phyloP scores from a whole-genome alignment of 2,888 invertebrate species.

The Lottia gigantea region DNA sequence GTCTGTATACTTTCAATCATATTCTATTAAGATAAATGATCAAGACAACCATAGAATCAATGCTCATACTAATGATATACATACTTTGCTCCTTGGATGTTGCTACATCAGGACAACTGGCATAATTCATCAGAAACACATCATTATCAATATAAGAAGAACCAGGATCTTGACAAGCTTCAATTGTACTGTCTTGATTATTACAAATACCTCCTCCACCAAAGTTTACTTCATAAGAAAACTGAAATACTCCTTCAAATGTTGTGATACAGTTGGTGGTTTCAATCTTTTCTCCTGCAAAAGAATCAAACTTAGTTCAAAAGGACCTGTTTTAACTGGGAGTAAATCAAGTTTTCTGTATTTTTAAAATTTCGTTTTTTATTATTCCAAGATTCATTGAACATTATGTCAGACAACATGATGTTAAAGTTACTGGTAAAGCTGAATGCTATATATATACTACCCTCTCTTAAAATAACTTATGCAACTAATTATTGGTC shows the following conservation, averaged over 20 bases:
- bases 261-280: constrained; percentile 66
- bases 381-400: too few species aligned
- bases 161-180: constrained; percentile 94
- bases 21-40: too few species aligned
- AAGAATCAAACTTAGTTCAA: constrained; percentile 11
- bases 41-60: too few species aligned
- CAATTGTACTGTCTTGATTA: constrained; percentile 86
- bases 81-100: constrained; percentile 54
- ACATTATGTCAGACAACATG: too few species aligned
- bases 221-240: constrained; percentile 62
- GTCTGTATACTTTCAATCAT: too few species aligned
- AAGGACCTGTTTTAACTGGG: neutral
- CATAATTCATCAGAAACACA: constrained; percentile 94
- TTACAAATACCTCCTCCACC: constrained; percentile 75
- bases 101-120: constrained; percentile 75
- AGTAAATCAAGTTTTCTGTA: too few species aligned
- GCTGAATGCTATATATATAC: too few species aligned
- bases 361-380: too few species aligned
- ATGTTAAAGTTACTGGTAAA: too few species aligned
- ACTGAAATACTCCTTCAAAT: constrained; percentile 67
- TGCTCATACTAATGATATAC: constrained; percentile 17
- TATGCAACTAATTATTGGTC: too few species aligned
- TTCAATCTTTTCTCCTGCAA: constrained; percentile 46
- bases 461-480: too few species aligned
- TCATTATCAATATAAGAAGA: constrained; percentile 97